These are phyloP conservation scores for Crossocerus cetratus DNA, from an alignment of 2,888 invertebrate species.

Conservation along the genomic window DNA sequence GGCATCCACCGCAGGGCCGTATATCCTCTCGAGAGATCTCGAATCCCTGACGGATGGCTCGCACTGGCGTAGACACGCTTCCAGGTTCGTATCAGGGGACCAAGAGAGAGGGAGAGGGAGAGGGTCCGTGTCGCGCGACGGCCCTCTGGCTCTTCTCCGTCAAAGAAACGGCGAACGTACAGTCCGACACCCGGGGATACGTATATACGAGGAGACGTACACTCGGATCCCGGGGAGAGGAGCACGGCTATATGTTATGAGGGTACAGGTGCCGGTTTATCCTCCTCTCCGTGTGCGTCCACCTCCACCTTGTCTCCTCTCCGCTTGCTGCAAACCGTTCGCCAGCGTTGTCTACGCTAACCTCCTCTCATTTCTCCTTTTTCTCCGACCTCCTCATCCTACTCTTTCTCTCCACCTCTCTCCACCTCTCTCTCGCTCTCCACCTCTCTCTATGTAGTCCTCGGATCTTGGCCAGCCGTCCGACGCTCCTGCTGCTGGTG, in stretches of 20 bases:
- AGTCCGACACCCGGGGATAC: slow-evolving; percentile 48
- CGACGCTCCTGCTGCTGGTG: neutral
- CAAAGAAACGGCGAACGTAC: slow-evolving; percentile 53
- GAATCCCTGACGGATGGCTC: slow-evolving; percentile 55
- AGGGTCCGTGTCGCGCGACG: slow-evolving; percentile 52
- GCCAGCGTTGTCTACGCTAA: slow-evolving; percentile 48
- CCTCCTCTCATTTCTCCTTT: slow-evolving; percentile 18
- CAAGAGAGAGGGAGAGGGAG: slow-evolving; percentile 6
- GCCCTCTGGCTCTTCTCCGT: slow-evolving; percentile 50
- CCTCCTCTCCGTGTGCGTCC: slow-evolving; percentile 45
- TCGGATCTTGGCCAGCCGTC: neutral
- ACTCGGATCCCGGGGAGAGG: slow-evolving; percentile 35
- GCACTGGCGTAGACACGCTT: slow-evolving; percentile 40
- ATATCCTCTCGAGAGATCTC: slow-evolving; percentile 53
- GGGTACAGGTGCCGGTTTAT: slow-evolving; percentile 65
- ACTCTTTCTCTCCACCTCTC: slow-evolving; percentile 4
- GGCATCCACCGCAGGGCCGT: slow-evolving; percentile 55
- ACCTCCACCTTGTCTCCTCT: slow-evolving; percentile 40
- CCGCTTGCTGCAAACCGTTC: slow-evolving; percentile 33
- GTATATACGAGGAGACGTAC: slow-evolving; percentile 45
- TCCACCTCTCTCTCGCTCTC: neutral
- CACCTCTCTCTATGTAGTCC: neutral
- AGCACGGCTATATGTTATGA: slow-evolving; percentile 57
- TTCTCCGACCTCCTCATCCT: neutral
- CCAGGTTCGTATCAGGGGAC: slow-evolving; percentile 1